A percentile compares a stretch with the other conserved stretches of the same genome.
Conservation (phyloP, 2,888 invertebrate genomes). For the Morpho helenor region DNA sequence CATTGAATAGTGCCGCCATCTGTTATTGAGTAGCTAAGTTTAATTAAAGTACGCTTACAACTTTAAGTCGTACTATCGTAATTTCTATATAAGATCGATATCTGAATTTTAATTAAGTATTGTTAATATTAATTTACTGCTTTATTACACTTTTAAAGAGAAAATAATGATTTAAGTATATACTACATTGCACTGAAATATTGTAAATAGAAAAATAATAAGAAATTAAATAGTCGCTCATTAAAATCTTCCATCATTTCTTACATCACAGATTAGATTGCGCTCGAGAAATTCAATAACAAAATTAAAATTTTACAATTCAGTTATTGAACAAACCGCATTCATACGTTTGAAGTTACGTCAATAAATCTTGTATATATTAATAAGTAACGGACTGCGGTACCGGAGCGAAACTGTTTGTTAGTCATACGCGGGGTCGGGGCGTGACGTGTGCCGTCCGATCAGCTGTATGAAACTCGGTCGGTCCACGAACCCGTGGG, state of each 20-base stretch:
- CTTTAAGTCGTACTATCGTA: too few species aligned
- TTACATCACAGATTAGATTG: too few species aligned
- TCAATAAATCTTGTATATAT: constrained; percentile 34
- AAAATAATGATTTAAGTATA: too few species aligned
- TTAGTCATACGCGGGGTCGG: constrained; percentile 41
- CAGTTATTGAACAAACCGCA: constrained; percentile 12
- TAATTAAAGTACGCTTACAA: neutral
- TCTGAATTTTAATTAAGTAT: too few species aligned
- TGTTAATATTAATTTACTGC: too few species aligned
- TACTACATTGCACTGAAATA: too few species aligned
- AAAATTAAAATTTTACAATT: constrained; percentile 8
- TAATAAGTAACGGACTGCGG: constrained; percentile 43
- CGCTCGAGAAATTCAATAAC: too few species aligned
- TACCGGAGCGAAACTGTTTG: constrained; percentile 39
- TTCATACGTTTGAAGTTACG: constrained; percentile 21
- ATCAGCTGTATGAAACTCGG: constrained; percentile 72
- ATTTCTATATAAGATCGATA: too few species aligned
- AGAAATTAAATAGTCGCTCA: too few species aligned
- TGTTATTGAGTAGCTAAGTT: constrained; percentile 32
- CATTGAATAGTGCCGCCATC: constrained; percentile 31
- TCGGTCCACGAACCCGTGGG: constrained; percentile 63
- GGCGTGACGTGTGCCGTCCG: constrained; percentile 40
- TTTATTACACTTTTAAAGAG: too few species aligned
- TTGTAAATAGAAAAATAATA: too few species aligned
- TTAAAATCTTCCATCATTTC: too few species aligned